Evolutionary conservation across 2,888 invertebrate species (phyloP).

Genomic region (Anaspis maculata): DNA sequence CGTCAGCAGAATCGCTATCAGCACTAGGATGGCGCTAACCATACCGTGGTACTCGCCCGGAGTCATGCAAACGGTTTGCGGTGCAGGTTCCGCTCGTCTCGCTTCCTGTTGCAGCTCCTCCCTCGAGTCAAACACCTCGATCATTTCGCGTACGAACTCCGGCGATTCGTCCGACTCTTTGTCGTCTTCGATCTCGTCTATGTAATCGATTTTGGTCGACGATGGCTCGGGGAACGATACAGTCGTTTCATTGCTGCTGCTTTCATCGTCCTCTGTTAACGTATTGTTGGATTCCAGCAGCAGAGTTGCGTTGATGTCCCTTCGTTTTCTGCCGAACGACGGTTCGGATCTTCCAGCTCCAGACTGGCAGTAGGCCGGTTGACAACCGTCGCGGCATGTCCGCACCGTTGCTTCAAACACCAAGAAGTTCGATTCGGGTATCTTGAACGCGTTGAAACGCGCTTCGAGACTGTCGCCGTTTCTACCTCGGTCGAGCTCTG

Average conservation of each 20-base stretch:
- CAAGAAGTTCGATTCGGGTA: slow-evolving; percentile 87
- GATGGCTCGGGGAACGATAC: slow-evolving; percentile 40
- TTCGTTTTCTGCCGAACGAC: slow-evolving; percentile 67
- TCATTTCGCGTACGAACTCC: slow-evolving; percentile 83
- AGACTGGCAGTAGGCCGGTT: slow-evolving; percentile 80
- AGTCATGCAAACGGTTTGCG: slow-evolving; percentile 69
- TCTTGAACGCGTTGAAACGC: slow-evolving; percentile 88
- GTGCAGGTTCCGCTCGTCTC: slow-evolving; percentile 55
- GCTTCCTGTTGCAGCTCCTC: slow-evolving; percentile 64
- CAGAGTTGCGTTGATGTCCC: slow-evolving; percentile 43
- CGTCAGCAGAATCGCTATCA: slow-evolving; percentile 66
- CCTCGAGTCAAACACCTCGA: slow-evolving; percentile 78
- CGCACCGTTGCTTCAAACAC: slow-evolving; percentile 89
- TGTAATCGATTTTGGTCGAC: slow-evolving; percentile 36
- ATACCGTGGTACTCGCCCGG: slow-evolving; percentile 78
- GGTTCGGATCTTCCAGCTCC: slow-evolving; percentile 69
- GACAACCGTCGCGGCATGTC: slow-evolving; percentile 82
- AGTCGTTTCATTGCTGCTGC: slow-evolving; percentile 28
- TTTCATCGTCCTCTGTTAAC: slow-evolving; percentile 13
- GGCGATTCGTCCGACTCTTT: slow-evolving; percentile 41
- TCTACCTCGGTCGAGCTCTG: slow-evolving; percentile 77
- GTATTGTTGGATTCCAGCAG: slow-evolving; percentile 23
- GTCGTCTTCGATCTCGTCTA: slow-evolving; percentile 44
- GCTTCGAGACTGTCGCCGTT: slow-evolving; percentile 84
- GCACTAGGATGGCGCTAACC: slow-evolving; percentile 67